Conservation (phyloP, 2,797 vertebrate genomes). For the Dromococcyx pavoninus region DNA sequence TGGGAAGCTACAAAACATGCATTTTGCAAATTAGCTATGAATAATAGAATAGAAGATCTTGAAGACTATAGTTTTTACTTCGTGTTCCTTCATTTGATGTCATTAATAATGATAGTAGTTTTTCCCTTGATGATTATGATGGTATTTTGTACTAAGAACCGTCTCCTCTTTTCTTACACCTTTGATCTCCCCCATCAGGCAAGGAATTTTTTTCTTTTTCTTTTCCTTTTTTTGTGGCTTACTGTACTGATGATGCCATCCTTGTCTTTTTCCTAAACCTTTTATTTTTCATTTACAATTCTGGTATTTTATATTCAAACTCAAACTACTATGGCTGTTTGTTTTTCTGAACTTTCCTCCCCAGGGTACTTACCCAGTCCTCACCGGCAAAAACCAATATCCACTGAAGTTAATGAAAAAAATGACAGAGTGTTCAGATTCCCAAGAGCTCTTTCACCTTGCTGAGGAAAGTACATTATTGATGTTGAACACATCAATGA, state of each 20-base stretch:
- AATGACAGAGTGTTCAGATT: neutral
- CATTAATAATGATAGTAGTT: neutral
- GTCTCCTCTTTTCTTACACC: neutral
- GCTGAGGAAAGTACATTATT: neutral
- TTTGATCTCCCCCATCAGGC: neutral
- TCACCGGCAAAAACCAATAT: neutral
- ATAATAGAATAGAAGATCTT: neutral
- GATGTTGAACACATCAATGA: neutral
- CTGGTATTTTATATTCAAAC: neutral
- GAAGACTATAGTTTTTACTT: neutral
- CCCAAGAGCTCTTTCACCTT: neutral
- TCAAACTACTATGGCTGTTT: neutral
- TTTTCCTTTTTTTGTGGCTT: neutral
- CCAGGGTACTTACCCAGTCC: neutral
- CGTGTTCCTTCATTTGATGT: neutral
- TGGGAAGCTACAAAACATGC: neutral
- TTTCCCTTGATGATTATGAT: neutral
- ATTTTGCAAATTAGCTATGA: neutral
- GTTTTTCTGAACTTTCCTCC: neutral
- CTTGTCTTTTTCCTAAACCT: neutral
- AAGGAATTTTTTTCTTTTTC: accelerated
- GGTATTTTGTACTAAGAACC: neutral
- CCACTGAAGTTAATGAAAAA: neutral
- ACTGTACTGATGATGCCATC: neutral
- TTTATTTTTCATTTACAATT: slow-evolving; percentile 13